phyloP scores from a whole-genome alignment of 2,888 invertebrate genomes.

The Rhagonycha lutea region DNA sequence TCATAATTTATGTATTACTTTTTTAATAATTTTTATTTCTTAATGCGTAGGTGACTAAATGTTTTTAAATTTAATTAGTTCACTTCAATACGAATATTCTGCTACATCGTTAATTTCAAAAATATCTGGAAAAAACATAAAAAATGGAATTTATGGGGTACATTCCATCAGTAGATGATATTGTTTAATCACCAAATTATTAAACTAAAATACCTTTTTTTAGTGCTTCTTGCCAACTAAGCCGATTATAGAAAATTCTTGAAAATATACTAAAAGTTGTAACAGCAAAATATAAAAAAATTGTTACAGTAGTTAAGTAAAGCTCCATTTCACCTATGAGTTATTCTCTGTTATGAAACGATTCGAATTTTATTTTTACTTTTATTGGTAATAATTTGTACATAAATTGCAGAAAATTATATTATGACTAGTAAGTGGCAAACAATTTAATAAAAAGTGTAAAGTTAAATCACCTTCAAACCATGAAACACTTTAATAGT shows the following conservation, averaged over 20 bases:
- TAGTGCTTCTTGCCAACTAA: no score
- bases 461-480: neutral
- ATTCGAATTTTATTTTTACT: neutral
- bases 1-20: slow-evolving; percentile 44
- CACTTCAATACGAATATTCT: slow-evolving; percentile 16
- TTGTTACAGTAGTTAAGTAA: neutral
- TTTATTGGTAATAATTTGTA: neutral
- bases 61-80: slow-evolving; percentile 27
- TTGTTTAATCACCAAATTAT: no score
- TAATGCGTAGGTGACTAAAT: slow-evolving; percentile 33
- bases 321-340: neutral
- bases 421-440: neutral
- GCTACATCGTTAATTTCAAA: no score
- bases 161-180: no score
- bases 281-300: neutral
- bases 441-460: neutral
- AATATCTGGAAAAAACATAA: no score
- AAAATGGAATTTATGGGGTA: neutral
- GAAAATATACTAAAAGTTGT: neutral
- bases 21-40: slow-evolving; percentile 31
- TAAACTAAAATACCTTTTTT: no score
- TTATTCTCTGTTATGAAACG: neutral
- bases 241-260: neutral
- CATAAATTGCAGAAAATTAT: neutral
- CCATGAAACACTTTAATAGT: neutral